Conservation (phyloP, 1,140 invertebrate species). For the Oscheius sp. region DNA sequence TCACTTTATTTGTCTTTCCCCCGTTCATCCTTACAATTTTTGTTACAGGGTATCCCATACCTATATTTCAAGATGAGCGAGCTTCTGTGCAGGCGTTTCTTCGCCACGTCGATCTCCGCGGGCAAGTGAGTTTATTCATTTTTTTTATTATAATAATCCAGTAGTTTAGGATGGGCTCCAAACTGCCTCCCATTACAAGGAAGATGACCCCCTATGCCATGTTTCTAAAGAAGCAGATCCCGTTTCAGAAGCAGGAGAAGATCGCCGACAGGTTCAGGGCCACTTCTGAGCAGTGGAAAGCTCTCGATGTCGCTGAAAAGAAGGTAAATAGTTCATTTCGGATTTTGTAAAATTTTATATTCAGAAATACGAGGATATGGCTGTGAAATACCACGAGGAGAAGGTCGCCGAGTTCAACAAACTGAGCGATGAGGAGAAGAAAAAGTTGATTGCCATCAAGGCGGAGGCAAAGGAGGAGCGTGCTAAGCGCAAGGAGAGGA, state of each 20-base stretch:
- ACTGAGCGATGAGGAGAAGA: background rate
- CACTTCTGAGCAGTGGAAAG: background rate
- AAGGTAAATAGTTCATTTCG: background rate
- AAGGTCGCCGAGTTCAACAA: conserved; percentile 2
- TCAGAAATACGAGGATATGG: background rate
- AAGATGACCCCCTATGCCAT: background rate
- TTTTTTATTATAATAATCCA: too few relatives aligned
- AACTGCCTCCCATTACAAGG: background rate
- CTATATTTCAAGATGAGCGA: too few relatives aligned
- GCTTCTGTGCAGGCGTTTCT: too few relatives aligned
- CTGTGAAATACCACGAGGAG: background rate
- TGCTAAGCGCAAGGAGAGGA: background rate
- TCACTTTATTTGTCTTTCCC: too few relatives aligned
- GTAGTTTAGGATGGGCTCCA: too few relatives aligned
- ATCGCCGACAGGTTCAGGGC: background rate
- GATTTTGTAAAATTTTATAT: background rate
- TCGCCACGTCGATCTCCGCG: too few relatives aligned
- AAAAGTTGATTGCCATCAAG: background rate
- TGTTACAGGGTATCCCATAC: too few relatives aligned
- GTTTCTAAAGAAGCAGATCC: background rate
- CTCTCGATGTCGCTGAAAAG: background rate
- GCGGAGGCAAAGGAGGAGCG: conserved; percentile 3
- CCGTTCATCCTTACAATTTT: too few relatives aligned
- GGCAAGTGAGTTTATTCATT: too few relatives aligned
- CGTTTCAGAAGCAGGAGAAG: background rate